Conservation (phyloP, 2,113 vertebrate genomes). For the Tetrao urogallus region DNA sequence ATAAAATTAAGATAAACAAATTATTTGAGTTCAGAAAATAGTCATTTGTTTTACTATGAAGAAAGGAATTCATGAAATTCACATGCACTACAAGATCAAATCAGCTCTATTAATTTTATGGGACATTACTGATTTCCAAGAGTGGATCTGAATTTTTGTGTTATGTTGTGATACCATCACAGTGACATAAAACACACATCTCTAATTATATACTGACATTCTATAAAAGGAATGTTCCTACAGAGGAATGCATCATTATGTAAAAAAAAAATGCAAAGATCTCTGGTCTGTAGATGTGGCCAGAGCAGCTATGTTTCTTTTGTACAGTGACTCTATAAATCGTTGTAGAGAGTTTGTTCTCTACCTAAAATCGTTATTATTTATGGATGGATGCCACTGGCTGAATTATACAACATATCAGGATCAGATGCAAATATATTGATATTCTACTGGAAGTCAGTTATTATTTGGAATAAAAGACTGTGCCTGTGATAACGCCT, state of each 20-base stretch:
- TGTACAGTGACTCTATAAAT: background rate
- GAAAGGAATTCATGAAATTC: background rate
- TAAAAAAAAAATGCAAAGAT: background rate
- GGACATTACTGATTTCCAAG: background rate
- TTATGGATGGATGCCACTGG: background rate
- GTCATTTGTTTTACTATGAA: background rate
- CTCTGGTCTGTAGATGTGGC: background rate
- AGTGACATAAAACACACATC: background rate
- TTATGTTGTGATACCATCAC: background rate
- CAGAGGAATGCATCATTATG: background rate
- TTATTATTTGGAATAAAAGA: background rate
- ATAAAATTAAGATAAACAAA: background rate
- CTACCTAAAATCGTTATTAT: background rate
- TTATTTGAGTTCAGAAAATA: background rate
- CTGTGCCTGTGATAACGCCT: background rate
- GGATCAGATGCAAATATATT: background rate
- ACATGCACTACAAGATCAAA: background rate
- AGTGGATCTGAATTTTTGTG: background rate
- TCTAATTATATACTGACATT: background rate
- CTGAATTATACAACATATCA: background rate
- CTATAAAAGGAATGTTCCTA: background rate
- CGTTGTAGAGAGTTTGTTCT: background rate
- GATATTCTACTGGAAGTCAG: background rate
- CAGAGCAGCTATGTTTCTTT: background rate
- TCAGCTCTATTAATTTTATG: background rate